phyloP scores from a whole-genome alignment of 2,888 invertebrate species.

The Oscheius sp. region DNA sequence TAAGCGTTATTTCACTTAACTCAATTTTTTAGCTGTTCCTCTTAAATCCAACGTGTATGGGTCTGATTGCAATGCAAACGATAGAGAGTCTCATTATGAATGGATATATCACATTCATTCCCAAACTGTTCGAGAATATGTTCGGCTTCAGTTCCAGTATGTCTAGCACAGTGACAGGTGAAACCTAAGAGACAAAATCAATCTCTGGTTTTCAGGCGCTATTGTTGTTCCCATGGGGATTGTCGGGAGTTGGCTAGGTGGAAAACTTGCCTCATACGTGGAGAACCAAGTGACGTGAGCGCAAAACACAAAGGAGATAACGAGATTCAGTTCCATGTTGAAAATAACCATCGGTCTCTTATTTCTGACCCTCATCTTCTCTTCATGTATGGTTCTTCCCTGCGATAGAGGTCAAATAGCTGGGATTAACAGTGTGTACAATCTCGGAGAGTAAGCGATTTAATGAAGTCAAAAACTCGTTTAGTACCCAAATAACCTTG shows the following conservation, averaged over 20 bases:
- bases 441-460: neutral
- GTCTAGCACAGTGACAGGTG: conserved; percentile 55
- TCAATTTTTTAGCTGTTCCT: conserved; percentile 41
- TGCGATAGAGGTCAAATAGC: conserved; percentile 34
- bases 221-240: conserved; percentile 56
- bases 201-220: conserved; percentile 39
- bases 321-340: conserved; percentile 34
- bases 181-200: neutral
- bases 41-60: conserved; percentile 48
- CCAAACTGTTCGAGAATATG: conserved; percentile 59
- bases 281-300: conserved; percentile 35
- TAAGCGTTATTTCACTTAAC: neutral
- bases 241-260: conserved; percentile 47
- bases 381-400: conserved; percentile 29
- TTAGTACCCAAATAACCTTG: neutral
- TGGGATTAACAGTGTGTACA: conserved; percentile 31
- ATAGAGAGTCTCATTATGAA: conserved; percentile 58
- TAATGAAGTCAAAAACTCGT: neutral
- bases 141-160: conserved; percentile 51
- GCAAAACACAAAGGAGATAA: no score
- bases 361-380: conserved; percentile 28
- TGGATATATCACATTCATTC: conserved; percentile 62
- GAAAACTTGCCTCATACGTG: conserved; percentile 36
- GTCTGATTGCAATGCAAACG: conserved; percentile 54
- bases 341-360: conserved; percentile 32